A percentile compares a stretch with the other conserved stretches of the same genome.
Evolutionary conservation across 2,888 invertebrate species (phyloP).

Genomic region (Morpho achilles): DNA sequence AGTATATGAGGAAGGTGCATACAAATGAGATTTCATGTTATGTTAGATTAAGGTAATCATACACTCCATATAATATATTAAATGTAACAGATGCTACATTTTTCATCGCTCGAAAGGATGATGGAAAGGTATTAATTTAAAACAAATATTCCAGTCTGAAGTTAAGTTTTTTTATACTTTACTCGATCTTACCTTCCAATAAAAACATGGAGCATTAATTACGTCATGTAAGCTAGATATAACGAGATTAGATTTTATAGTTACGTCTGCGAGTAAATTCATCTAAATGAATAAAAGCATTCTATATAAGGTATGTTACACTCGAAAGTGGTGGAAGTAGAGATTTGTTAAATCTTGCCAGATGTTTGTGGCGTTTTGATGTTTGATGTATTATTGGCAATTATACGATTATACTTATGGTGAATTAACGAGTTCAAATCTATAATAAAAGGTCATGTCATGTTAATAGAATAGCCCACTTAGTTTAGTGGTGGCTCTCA

Average conservation of each 20-base stretch:
- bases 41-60: no score
- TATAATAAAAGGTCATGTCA: not conserved
- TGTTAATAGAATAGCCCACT: not conserved
- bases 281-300: constrained; percentile 61
- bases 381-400: constrained; percentile 67
- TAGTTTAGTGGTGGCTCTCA: not conserved
- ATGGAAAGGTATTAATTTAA: no score
- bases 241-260: constrained; percentile 71
- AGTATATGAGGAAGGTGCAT: no score
- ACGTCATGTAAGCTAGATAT: constrained; percentile 44
- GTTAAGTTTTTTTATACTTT: constrained; percentile 4
- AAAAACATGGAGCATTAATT: constrained; percentile 44
- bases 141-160: no score
- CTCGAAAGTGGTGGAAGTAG: constrained; percentile 42
- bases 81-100: no score
- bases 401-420: constrained; percentile 35
- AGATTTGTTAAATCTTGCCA: constrained; percentile 70
- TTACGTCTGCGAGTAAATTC: constrained; percentile 64
- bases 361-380: constrained; percentile 59
- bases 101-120: no score
- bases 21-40: no score
- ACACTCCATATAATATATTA: no score
- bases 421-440: constrained; percentile 5
- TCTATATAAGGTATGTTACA: constrained; percentile 61
- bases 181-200: constrained; percentile 38